These are phyloP conservation scores for Neodiprion fabricii DNA, from an alignment of 1,140 invertebrate genomes.

Conservation along the genomic window DNA sequence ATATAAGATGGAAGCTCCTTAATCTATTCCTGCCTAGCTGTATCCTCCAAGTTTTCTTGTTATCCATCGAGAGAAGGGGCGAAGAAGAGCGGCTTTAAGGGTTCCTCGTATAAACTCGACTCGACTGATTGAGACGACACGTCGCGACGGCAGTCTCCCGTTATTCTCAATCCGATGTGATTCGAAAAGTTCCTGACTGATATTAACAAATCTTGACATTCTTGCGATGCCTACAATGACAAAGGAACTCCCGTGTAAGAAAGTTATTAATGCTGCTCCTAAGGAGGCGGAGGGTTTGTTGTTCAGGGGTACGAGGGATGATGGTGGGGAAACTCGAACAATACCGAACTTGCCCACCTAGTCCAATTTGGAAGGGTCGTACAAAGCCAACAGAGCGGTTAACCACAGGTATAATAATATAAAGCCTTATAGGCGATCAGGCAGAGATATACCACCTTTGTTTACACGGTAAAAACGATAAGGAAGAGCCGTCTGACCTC, in stretches of 20 bases:
- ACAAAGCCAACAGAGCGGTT: too few relatives aligned
- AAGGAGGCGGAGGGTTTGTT: neutral
- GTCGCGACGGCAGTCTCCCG: neutral
- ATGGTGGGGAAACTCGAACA: too few relatives aligned
- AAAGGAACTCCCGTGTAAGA: neutral
- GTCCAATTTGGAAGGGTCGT: too few relatives aligned
- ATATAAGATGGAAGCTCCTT: neutral
- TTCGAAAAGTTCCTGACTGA: neutral
- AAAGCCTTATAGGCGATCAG: too few relatives aligned
- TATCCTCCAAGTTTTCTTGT: slow-evolving; percentile 1
- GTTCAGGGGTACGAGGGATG: too few relatives aligned
- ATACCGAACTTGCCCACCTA: too few relatives aligned
- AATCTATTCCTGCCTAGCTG: neutral
- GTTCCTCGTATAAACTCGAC: neutral
- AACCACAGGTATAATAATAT: too few relatives aligned
- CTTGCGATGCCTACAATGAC: too few relatives aligned
- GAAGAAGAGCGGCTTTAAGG: too few relatives aligned
- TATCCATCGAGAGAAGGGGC: neutral
- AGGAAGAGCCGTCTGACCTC: too few relatives aligned
- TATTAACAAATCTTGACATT: neutral
- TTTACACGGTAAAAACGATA: too few relatives aligned
- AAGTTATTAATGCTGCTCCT: neutral
- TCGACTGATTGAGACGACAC: neutral
- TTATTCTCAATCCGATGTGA: neutral
- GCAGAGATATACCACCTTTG: too few relatives aligned